phyloP scores from a whole-genome alignment of 2,888 invertebrate species.

The Molorchus minor region DNA sequence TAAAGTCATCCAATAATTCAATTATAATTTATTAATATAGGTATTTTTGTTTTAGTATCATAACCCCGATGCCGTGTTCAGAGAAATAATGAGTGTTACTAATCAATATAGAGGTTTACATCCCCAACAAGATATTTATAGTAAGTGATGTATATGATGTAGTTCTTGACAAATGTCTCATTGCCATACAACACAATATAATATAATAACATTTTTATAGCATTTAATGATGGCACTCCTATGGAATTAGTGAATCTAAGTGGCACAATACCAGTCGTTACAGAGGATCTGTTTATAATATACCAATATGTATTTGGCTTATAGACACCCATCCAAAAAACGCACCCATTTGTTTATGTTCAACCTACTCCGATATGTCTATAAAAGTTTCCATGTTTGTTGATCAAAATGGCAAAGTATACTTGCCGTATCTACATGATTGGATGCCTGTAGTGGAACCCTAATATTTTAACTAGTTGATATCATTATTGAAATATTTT shows the following conservation, averaged over 20 bases:
- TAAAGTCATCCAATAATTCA: constrained; percentile 1
- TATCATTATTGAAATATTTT: too few species aligned
- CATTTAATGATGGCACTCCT: constrained; percentile 86
- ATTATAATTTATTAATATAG: neutral
- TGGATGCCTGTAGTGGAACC: constrained; percentile 88
- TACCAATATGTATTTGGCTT: constrained; percentile 95
- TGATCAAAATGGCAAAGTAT: constrained; percentile 94
- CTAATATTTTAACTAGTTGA: too few species aligned
- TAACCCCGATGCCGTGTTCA: constrained; percentile 72
- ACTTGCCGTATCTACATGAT: constrained; percentile 95
- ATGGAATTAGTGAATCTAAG: constrained; percentile 85
- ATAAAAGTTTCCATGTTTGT: constrained; percentile 95
- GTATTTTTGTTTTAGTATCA: constrained; percentile 70
- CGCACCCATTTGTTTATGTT: constrained; percentile 94
- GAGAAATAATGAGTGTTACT: constrained; percentile 74
- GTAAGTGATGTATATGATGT: too few species aligned
- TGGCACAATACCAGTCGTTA: constrained; percentile 95
- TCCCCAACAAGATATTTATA: constrained; percentile 74
- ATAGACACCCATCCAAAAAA: constrained; percentile 97
- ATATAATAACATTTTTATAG: too few species aligned
- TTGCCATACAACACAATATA: too few species aligned
- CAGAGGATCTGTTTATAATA: constrained; percentile 90
- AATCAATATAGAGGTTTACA: constrained; percentile 72
- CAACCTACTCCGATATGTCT: constrained; percentile 95
- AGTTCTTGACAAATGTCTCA: too few species aligned